Conservation (phyloP, 2,888 invertebrate genomes). For the Zelleria hepariella region DNA sequence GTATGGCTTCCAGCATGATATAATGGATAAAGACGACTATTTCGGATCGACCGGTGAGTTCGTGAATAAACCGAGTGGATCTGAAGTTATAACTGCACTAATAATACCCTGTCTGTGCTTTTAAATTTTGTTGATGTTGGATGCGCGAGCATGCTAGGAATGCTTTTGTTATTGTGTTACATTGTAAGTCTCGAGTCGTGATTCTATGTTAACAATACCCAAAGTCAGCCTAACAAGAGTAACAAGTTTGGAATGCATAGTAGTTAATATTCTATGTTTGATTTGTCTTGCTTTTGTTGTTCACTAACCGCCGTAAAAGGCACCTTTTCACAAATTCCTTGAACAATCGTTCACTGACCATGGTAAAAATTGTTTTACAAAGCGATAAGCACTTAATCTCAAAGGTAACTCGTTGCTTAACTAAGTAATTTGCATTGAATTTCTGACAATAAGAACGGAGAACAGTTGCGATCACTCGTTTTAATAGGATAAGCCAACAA, state of each 20-base stretch:
- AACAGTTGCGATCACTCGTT: constrained; percentile 32
- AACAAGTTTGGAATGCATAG: background rate
- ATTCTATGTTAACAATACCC: background rate
- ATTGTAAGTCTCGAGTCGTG: background rate
- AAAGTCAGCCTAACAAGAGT: background rate
- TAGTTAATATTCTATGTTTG: background rate
- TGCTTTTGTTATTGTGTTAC: constrained; percentile 3
- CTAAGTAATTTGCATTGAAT: background rate
- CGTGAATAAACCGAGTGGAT: constrained; percentile 10
- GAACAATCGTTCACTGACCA: background rate
- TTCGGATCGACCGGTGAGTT: constrained; percentile 75
- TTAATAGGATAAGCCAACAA: constrained; percentile 29
- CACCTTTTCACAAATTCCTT: background rate
- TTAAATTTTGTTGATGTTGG: constrained; percentile 2
- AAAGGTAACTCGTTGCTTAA: background rate
- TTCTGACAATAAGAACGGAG: constrained; percentile 21
- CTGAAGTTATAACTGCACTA: background rate
- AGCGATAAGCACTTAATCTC: background rate
- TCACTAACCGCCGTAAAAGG: background rate
- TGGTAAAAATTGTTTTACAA: background rate
- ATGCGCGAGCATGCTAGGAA: constrained; percentile 1
- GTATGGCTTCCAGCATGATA: constrained; percentile 81
- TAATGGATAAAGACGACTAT: constrained; percentile 76
- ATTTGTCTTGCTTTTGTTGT: background rate
- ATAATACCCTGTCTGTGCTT: background rate